These are phyloP conservation scores for Brachionus paranguensis DNA, from an alignment of 1,140 invertebrate genomes.

Conservation along the genomic window DNA sequence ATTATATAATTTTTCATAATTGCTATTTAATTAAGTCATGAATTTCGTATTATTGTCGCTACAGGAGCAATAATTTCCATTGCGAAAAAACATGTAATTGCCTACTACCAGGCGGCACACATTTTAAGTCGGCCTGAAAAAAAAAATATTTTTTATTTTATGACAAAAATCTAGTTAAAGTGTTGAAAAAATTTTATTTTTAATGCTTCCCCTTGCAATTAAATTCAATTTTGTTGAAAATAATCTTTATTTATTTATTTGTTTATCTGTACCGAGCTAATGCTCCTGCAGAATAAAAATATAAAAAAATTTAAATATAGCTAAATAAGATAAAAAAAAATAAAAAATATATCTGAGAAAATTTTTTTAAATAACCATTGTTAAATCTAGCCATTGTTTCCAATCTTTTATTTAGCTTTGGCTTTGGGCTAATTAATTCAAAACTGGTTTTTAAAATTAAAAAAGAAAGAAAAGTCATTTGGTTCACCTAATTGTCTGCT, in stretches of 20 bases:
- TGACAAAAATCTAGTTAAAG: too few species aligned
- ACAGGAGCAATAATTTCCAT: neutral
- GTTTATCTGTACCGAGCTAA: too few species aligned
- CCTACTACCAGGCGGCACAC: too few species aligned
- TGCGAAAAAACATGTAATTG: too few species aligned
- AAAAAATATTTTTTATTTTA: too few species aligned
- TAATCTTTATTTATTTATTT: too few species aligned
- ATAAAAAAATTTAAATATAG: too few species aligned
- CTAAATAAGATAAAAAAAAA: too few species aligned
- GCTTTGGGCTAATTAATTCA: neutral
- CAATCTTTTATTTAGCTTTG: neutral
- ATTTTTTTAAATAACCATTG: neutral
- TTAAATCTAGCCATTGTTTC: neutral
- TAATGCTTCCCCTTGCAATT: neutral
- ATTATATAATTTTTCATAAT: slow-evolving; percentile 4
- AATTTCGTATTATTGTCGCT: neutral
- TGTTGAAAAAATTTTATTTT: neutral
- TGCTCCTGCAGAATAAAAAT: too few species aligned
- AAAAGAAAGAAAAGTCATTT: neutral
- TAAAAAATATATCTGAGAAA: neutral
- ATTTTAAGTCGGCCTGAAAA: too few species aligned
- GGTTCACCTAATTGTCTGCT: neutral
- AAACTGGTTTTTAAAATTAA: neutral
- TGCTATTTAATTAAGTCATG: neutral
- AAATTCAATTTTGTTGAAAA: neutral